Percentiles rank a stretch among this genome's conserved stretches.
Conservation (phyloP, 2,113 vertebrate genomes). For the Progne subis region DNA sequence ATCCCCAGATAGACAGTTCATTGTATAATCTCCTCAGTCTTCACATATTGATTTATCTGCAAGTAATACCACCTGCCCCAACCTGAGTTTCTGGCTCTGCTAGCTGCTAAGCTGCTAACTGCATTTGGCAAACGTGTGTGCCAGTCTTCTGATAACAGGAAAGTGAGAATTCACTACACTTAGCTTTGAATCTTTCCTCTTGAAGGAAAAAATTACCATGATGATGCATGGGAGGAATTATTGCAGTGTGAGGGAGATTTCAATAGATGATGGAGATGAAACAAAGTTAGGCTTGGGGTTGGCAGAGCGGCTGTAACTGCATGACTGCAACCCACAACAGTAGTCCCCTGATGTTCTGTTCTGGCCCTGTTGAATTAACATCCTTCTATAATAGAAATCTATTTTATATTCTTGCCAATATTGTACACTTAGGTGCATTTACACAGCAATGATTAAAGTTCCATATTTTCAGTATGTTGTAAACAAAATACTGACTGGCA, state of each 20-base stretch:
- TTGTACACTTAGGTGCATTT: not conserved
- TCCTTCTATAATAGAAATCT: not conserved
- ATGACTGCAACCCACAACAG: not conserved
- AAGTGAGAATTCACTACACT: not conserved
- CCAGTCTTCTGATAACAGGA: not conserved
- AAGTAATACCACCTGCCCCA: not conserved
- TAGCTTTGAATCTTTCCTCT: not conserved
- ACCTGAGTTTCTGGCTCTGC: constrained; percentile 24
- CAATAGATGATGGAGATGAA: not conserved
- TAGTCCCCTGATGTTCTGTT: not conserved
- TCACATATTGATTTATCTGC: not conserved
- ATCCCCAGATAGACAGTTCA: not conserved
- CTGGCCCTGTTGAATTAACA: not conserved
- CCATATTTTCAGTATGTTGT: not conserved
- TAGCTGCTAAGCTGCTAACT: not conserved
- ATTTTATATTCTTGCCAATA: not conserved
- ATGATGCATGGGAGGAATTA: not conserved
- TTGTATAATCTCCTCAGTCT: not conserved
- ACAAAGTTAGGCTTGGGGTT: not conserved
- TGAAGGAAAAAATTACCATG: not conserved
- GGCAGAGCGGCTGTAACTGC: not conserved
- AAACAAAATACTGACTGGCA: not conserved
- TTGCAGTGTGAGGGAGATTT: not conserved
- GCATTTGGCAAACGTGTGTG: not conserved
- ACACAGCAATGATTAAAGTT: not conserved